Evolutionary conservation across 1,140 invertebrate species (phyloP), one percentile per base, ranked within the genome.

Genomic region (Dendroctonus valens): DNA sequence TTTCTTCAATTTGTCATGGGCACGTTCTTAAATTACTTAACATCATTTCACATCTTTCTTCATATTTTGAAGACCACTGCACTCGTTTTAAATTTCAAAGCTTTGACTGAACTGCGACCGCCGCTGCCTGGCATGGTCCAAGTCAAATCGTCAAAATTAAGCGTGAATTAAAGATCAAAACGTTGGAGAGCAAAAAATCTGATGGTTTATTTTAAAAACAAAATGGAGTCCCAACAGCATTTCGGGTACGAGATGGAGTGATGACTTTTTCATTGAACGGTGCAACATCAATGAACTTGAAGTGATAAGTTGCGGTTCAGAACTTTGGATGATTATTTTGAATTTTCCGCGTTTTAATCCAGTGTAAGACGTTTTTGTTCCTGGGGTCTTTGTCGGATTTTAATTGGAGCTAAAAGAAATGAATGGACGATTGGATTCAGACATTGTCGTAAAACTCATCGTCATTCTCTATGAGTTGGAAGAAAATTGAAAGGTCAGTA

Each of bases 221-320:
- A 55, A 55, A 55, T 55, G 53, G 11, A 55, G 3, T 40, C 11
- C 11, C 37, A 38, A 39, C 11, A 11, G 8, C 14, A 41, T 55
- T 55, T 55, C 15, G 53, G 39, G 41, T 11, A 55, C 15, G 39
- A 55, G 41, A 55, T 55, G 53, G 53, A 55, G 39, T 52, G 53
- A 55, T 55, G 53, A 55, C 53, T 55, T 55, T 55, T 55, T 55
- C 53, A 39, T 55, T 55, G 53, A 55, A 40, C 53, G 53, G 53
- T 5, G 41, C 26, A 55, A 55, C 53, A 55, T 55, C 53, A 55
- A 55, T 55, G 39, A 39, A 55, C 37, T 41, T 11, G 39, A 55
- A 39, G 53, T 55, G 53, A 55, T 55, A 55, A 55, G 8, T 55
- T 55, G 53, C 53, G 53, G 53, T 55, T 41, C 8, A 55, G 53